Base-by-base conservation (phyloP, 2,888 invertebrate genomes). In the Timema podura region DNA sequence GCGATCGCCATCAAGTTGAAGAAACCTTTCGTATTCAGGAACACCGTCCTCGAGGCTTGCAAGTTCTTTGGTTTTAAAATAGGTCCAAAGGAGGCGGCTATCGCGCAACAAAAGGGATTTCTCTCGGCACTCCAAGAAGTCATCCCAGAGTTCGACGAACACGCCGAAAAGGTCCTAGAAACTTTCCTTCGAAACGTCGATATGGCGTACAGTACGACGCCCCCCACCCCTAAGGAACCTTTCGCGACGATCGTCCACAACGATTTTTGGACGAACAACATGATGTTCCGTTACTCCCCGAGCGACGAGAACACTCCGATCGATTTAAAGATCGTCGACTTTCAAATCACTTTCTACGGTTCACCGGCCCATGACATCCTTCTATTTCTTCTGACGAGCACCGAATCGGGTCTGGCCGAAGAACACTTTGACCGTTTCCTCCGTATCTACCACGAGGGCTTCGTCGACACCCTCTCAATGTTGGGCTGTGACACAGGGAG, bases 211-310 rank as follows among this genome's bases (percentile, higher is more conserved):
- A 51, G n/a, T 2, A 16, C 7, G 10, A 45, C 64, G 11, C 65
- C 45, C 47, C 15, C 30, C n/a, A 67, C 68, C 0, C 76, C 78
- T 0, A 68, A 71, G 7, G 82, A 84, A 45, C 81, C 82, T 0
- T 88, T 85, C 80, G 82, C 82, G 0, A 84, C 86, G 0, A 81
- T 87, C 30, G 80, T 83, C 0, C 88, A 88, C 74, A 80, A 82
- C 0, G 88, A 88, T 76, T 82, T 86, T 67, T 88, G 88, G 88
- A 83, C 85, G 13, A 88, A 87, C 76, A 88, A 88, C 74, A 81
- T 87, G 1, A 83, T 88, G 83, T 79, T 87, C 13, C 79, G 82
- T 68, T 81, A 81, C 69, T 82, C 86, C 78, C 76, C 73, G 47
- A 30, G 72, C 11, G 44, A 51, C 45, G 67, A 61, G 7, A 49